Percentiles rank a stretch among this genome's conserved stretches.
Conservation (phyloP, 1,140 invertebrate genomes). For the Leptinotarsa lineolata region DNA sequence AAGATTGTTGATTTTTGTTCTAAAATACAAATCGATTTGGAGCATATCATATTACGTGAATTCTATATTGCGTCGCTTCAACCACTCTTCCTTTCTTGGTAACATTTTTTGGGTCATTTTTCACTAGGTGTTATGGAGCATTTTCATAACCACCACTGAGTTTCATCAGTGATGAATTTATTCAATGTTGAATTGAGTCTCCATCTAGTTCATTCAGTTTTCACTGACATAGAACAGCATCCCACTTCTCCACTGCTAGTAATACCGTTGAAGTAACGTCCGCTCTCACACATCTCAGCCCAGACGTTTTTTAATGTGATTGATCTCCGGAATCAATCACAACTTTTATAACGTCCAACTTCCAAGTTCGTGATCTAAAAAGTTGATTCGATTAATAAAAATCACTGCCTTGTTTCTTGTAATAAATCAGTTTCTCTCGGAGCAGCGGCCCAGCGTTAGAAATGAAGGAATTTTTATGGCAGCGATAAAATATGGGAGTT, state of each 20-base stretch:
- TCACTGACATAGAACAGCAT: neutral
- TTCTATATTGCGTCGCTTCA: too few species aligned
- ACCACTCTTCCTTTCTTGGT: too few species aligned
- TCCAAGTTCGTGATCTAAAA: conserved; percentile 18
- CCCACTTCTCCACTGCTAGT: neutral
- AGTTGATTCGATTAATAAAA: conserved; percentile 29
- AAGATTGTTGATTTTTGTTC: too few species aligned
- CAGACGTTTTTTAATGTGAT: neutral
- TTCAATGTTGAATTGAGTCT: neutral
- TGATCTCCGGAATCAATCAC: conserved; percentile 17
- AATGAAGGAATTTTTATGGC: conserved; percentile 25
- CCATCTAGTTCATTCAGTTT: neutral
- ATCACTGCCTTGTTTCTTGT: conserved; percentile 16
- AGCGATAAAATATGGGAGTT: conserved; percentile 24
- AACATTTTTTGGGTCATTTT: too few species aligned
- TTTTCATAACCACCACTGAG: too few species aligned
- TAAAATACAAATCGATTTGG: too few species aligned
- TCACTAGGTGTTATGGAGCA: too few species aligned
- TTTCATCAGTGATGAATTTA: too few species aligned
- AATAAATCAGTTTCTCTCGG: conserved; percentile 25
- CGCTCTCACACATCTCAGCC: conserved; percentile 24
- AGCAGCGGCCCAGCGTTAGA: conserved; percentile 17
- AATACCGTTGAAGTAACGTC: conserved; percentile 11
- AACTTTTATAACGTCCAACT: conserved; percentile 19
- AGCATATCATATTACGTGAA: too few species aligned